Evolutionary conservation across 2,113 vertebrate species (phyloP), one percentile per base, ranked within the genome.

Genomic region (Bostrychus sinensis): DNA sequence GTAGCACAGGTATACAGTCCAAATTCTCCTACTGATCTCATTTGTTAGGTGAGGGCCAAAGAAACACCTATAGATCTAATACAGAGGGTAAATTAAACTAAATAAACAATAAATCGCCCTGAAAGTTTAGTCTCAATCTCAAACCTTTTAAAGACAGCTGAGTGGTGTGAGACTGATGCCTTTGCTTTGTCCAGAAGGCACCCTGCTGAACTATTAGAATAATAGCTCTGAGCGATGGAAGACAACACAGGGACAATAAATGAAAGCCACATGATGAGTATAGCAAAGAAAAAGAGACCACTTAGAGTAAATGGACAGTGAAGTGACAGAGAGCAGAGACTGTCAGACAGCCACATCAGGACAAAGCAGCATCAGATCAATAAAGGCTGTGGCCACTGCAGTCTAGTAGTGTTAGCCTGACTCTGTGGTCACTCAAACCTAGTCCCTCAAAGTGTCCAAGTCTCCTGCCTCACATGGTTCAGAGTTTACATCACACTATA

Each of bases 361-460:
- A 56, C 16, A 11, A 26, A 43, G 55, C 56, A 36, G 20, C 13
- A 19, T 32, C 19, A 13, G 62, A 75, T 75, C 72, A n/a, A 79
- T 65, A 51, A n/a, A n/a, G n/a, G n/a, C n/a, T n/a, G n/a, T n/a
- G n/a, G n/a, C n/a, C n/a, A n/a, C n/a, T n/a, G n/a, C n/a, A n/a
- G n/a, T n/a, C n/a, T n/a, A n/a, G n/a, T 34, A 67, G 55, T 55
- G 51, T 62, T 11, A 56, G 17, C 22, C 62, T 8, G 9, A 71
- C 46, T 8, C 64, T 75, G 58, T 66, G 14, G 61, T 75, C 68
- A 74, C 19, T 76, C 77, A 75, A 23, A 48, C 16, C 17, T 16
- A 23, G 43, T n/a, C n/a, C n/a, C n/a, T n/a, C n/a, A 7, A n/a
- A 19, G 16, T 22, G 58, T 17, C 43, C 51, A 19, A 25, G 60